phyloP scores from a whole-genome alignment of 2,797 vertebrate species.

The Hylomyscus alleni region DNA sequence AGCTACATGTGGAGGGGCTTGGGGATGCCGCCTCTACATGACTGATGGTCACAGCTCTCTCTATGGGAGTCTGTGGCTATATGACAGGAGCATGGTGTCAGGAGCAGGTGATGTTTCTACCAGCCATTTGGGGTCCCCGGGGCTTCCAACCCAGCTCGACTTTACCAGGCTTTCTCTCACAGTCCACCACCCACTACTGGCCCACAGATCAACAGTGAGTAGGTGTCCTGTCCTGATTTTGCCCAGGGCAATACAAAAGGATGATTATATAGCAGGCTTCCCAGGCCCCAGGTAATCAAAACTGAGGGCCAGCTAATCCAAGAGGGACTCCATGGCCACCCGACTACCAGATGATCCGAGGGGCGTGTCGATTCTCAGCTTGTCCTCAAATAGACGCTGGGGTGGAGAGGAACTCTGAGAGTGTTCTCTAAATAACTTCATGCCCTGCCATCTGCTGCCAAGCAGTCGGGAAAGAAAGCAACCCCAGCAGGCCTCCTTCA shows the following conservation, averaged over 20 bases:
- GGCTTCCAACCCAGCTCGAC: background rate
- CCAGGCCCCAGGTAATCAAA: background rate
- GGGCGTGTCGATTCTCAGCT: conserved; percentile 1
- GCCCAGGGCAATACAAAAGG: background rate
- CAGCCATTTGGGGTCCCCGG: background rate
- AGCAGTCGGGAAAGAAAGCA: background rate
- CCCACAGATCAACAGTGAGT: background rate
- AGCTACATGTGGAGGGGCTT: background rate
- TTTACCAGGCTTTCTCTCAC: background rate
- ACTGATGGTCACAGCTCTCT: background rate
- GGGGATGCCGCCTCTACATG: background rate
- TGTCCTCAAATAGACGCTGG: conserved; percentile 57
- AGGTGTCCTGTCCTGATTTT: background rate
- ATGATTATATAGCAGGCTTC: background rate
- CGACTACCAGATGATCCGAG: background rate
- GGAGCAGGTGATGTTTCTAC: background rate
- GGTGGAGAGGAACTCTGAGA: conserved; percentile 43
- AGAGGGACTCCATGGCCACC: background rate
- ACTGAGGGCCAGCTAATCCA: background rate
- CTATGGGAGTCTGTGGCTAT: background rate
- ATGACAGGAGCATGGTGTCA: background rate
- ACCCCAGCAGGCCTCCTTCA: background rate
- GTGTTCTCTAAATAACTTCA: conserved; percentile 51
- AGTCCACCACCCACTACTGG: background rate
- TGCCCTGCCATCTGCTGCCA: conserved; percentile 39